Conservation (phyloP, 2,113 vertebrate species). For the Ctenomys sociabilis region DNA sequence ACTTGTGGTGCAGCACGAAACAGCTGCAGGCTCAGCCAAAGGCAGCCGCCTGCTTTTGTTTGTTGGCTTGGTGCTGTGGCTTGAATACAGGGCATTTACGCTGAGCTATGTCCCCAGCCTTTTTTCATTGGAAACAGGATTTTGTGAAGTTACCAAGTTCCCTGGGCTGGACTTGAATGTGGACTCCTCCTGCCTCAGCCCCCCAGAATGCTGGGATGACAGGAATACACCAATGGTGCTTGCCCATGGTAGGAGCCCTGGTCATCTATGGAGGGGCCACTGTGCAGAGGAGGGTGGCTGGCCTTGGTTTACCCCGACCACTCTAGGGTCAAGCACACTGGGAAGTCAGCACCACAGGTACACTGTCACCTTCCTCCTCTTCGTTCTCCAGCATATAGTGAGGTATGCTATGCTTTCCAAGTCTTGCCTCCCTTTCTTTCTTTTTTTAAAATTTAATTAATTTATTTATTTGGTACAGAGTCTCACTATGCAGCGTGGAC, state of each 20-base stretch:
- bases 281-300: background rate
- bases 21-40: background rate
- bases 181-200: background rate
- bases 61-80: background rate
- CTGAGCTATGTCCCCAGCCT: background rate
- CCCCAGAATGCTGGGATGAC: background rate
- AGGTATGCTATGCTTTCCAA: background rate
- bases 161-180: background rate
- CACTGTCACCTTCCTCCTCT: background rate
- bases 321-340: background rate
- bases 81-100: background rate
- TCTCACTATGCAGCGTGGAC: too few relatives aligned
- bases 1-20: background rate
- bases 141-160: background rate
- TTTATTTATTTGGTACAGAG: too few relatives aligned
- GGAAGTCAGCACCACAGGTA: background rate
- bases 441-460: too few relatives aligned
- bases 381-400: fast-evolving
- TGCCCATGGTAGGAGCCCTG: background rate
- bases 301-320: constrained; percentile 17
- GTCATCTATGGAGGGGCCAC: constrained; percentile 37
- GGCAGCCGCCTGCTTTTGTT: background rate
- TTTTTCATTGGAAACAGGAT: background rate
- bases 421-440: background rate
- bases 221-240: background rate